Base-by-base conservation (phyloP, 2,888 invertebrate genomes). In the Pristionchus entomophagus region DNA sequence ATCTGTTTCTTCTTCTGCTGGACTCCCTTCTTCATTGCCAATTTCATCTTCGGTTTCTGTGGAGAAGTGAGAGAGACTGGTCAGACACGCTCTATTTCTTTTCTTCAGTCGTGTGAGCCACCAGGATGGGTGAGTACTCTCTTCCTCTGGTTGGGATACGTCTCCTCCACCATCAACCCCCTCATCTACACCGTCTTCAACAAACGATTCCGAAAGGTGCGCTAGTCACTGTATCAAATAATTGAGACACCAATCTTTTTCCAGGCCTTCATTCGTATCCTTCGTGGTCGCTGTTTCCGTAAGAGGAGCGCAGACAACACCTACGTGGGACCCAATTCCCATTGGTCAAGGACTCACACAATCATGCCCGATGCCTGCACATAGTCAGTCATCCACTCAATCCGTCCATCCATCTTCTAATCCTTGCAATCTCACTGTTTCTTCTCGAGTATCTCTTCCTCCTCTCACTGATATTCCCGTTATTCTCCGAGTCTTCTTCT, bases 111-210 rank as follows among this genome's bases (percentile, higher is more conserved):
- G 19, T 89, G 89, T 65, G 82, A 86, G 17, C 73, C 91, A 19
- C 92, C 92, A 41, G 78, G 88, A n/a, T 91, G 92, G 92, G 96
- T 94, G 38, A 93, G 93, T 5, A 92, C 96, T 95, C 95, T 96
- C 88, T 97, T 96, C 86, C 96, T 97, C 78, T 97, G 97, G 97
- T 95, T 97, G 88, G 97, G 97, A 32, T 97, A 97, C 94, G 96
- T 97, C 85, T 97, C 97, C 93, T 97, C 97, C 22, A 97, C 97
- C 96, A 97, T 97, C 51, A 97, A 97, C 94, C 97, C 97, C 0
- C 96, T 97, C 92, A 97, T 97, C 94, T 97, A 97, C 94, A 97
- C 97, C 38, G 97, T 97, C 92, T 97, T 97, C 94, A 97, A 97
- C 94, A 97, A 97, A 94, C 96, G 97, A 87, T 97, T 97, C 94